A percentile compares a stretch with the other conserved stretches of the same genome.
phyloP scores from a whole-genome alignment of 2,797 vertebrate genomes.

The Hylomyscus alleni region DNA sequence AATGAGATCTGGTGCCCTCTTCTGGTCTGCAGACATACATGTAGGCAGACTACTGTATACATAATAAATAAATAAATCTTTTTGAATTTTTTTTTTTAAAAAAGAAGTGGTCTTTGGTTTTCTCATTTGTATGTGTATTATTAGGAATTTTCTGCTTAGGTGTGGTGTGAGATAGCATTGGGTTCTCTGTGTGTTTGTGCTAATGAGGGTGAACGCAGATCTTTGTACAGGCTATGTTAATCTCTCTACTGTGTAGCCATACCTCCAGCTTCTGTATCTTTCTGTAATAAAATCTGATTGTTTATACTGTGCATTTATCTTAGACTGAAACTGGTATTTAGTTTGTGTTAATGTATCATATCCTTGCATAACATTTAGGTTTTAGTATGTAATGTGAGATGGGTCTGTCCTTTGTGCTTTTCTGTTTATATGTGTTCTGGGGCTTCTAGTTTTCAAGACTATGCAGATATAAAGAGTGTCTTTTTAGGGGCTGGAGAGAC shows the following conservation, averaged over 20 bases:
- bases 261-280: neutral
- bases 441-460: neutral
- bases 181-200: neutral
- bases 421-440: neutral
- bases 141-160: neutral
- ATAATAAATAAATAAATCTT: neutral
- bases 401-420: neutral
- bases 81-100: too few relatives aligned
- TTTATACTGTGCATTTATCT: neutral
- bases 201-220: neutral
- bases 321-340: neutral
- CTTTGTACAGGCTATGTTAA: neutral
- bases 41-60: neutral
- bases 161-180: neutral
- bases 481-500: neutral
- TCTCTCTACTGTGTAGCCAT: neutral
- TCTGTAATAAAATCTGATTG: neutral
- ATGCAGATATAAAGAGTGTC: neutral
- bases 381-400: neutral
- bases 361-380: too few relatives aligned
- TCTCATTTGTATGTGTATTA: neutral
- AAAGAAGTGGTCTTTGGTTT: neutral
- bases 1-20: too few relatives aligned
- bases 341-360: neutral
- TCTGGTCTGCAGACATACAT: too few relatives aligned